Evolutionary conservation across 1,140 invertebrate genomes (phyloP).

Genomic region (Heliconius nattereri): DNA sequence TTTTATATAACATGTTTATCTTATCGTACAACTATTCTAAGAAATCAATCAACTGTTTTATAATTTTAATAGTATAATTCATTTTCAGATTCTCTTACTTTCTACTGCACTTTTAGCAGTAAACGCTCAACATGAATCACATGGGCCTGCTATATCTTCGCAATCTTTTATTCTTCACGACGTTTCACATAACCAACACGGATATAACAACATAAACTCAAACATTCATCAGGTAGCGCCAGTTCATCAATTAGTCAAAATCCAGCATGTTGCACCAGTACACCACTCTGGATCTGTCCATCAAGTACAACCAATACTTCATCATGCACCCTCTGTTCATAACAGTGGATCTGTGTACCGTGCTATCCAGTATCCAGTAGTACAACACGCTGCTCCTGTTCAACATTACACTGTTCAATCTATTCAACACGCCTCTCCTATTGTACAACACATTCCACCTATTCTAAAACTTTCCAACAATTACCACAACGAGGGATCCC

Average conservation of each 20-base stretch:
- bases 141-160: slow-evolving; percentile 31
- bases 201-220: not conserved
- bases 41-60: too few species aligned
- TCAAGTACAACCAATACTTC: slow-evolving; percentile 9
- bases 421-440: slow-evolving; percentile 4
- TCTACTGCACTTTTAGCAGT: slow-evolving; percentile 31
- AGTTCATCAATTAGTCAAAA: not conserved
- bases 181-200: slow-evolving; percentile 26
- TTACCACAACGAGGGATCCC: slow-evolving; percentile 9
- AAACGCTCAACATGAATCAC: slow-evolving; percentile 26
- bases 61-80: slow-evolving; percentile 1
- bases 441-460: slow-evolving; percentile 25
- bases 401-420: slow-evolving; percentile 23
- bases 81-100: slow-evolving; percentile 44
- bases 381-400: slow-evolving; percentile 24
- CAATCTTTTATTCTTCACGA: slow-evolving; percentile 30
- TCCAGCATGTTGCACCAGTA: slow-evolving; percentile 18
- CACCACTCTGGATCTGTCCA: slow-evolving; percentile 29
- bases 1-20: too few species aligned
- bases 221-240: slow-evolving; percentile 2
- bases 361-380: slow-evolving; percentile 13
- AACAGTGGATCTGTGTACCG: slow-evolving; percentile 22
- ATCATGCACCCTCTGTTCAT: slow-evolving; percentile 28
- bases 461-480: slow-evolving; percentile 30
- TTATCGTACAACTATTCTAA: too few species aligned